Evolutionary conservation across 2,113 vertebrate genomes (phyloP).

Genomic region (Lontra canadensis): DNA sequence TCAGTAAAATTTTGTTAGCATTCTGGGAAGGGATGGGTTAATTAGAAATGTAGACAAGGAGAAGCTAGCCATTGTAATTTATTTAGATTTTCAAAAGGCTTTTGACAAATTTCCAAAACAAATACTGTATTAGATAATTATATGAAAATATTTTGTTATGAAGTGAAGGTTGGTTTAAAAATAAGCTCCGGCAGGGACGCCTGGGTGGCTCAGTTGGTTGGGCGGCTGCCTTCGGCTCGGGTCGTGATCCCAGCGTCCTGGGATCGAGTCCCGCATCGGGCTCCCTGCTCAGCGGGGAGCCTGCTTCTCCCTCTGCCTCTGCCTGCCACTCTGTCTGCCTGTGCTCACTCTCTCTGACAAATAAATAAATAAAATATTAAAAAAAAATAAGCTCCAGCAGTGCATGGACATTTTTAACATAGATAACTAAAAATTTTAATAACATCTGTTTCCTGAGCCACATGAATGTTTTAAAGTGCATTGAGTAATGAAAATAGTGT

Average conservation of each 20-base stretch:
- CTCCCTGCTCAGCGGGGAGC: too few relatives aligned
- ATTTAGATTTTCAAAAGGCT: not conserved
- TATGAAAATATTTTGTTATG: not conserved
- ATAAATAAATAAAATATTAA: too few relatives aligned
- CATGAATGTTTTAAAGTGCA: not conserved
- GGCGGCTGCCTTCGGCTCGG: too few relatives aligned
- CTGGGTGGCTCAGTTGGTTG: too few relatives aligned
- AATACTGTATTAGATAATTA: slow-evolving; percentile 12
- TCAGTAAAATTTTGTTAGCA: not conserved
- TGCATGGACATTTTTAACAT: not conserved
- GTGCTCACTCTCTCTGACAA: too few relatives aligned
- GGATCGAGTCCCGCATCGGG: too few relatives aligned
- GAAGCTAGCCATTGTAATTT: not conserved
- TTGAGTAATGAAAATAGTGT: not conserved
- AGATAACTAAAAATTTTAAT: not conserved
- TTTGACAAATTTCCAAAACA: not conserved
- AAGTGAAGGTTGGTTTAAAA: not conserved
- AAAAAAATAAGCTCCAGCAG: too few relatives aligned
- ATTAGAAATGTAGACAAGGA: not conserved
- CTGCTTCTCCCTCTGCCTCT: too few relatives aligned
- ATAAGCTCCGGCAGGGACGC: not conserved
- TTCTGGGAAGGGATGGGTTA: not conserved
- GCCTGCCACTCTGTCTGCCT: too few relatives aligned
- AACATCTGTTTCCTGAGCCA: slow-evolving; percentile 10
- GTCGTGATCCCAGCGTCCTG: too few relatives aligned